These are phyloP conservation scores for Seladonia tumulorum DNA, from an alignment of 2,888 invertebrate species.

Conservation along the genomic window DNA sequence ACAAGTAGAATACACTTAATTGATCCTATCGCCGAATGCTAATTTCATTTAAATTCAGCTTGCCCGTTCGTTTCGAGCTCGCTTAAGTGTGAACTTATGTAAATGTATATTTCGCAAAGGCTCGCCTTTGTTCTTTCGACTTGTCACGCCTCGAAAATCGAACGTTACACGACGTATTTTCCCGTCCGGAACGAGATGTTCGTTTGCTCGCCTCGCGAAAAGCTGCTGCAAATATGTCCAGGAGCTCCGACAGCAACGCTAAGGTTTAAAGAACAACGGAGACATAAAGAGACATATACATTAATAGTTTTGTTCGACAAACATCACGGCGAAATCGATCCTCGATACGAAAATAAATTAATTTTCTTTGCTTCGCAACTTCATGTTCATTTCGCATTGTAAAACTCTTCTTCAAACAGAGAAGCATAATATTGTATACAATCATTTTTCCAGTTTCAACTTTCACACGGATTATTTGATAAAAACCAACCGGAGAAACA, in stretches of 20 bases:
- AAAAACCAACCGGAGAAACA: too few species aligned
- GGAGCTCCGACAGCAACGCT: too few species aligned
- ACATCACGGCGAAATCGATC: neutral
- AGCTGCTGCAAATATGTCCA: neutral
- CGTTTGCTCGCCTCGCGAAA: neutral
- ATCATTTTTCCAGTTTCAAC: too few species aligned
- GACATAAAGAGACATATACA: neutral
- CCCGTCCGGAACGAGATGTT: neutral
- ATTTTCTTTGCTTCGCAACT: too few species aligned
- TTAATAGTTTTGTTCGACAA: neutral
- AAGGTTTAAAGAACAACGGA: too few species aligned
- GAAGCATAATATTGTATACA: too few species aligned
- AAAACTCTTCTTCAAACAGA: too few species aligned
- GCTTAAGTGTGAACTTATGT: slow-evolving; percentile 55
- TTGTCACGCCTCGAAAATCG: slow-evolving; percentile 40
- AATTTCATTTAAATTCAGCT: slow-evolving; percentile 60
- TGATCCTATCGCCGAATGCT: slow-evolving; percentile 59
- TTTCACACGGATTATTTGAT: too few species aligned
- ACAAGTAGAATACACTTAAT: slow-evolving; percentile 53
- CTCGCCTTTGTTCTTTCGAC: slow-evolving; percentile 32
- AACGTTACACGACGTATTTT: slow-evolving; percentile 6
- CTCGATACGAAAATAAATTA: too few species aligned
- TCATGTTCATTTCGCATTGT: too few species aligned
- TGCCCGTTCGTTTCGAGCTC: slow-evolving; percentile 31
- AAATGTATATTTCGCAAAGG: slow-evolving; percentile 50